phyloP scores from a whole-genome alignment of 1,140 invertebrate genomes.

The Pogonomyrmex californicus region DNA sequence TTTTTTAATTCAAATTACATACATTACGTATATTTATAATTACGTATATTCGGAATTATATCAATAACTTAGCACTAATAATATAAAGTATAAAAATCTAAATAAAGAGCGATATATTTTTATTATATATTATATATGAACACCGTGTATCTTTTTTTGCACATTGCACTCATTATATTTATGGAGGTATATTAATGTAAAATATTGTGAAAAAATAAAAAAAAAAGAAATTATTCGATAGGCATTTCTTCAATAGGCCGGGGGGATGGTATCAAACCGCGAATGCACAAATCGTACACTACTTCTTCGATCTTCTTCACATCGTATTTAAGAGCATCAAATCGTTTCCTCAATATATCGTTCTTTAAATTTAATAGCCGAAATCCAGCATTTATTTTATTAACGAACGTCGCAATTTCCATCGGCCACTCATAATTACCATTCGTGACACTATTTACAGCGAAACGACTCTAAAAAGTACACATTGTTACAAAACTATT shows the following conservation, averaged over 20 bases:
- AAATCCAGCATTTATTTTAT: conserved; percentile 95
- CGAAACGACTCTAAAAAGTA: conserved; percentile 89
- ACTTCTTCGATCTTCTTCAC: conserved; percentile 98
- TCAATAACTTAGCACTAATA: neutral
- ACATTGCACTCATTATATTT: neutral
- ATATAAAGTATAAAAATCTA: conserved; percentile 29
- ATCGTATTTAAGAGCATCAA: conserved; percentile 97
- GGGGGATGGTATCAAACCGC: conserved; percentile 89
- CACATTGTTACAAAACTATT: neutral
- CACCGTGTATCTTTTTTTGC: neutral
- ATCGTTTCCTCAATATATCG: conserved; percentile 94
- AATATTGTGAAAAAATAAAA: conserved; percentile 33
- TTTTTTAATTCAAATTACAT: neutral
- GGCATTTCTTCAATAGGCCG: conserved; percentile 37
- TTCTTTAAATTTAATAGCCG: conserved; percentile 96
- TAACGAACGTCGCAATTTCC: conserved; percentile 94
- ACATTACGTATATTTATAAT: no score
- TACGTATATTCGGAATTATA: neutral
- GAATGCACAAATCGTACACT: conserved; percentile 96
- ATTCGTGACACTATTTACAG: conserved; percentile 95
- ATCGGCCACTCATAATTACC: conserved; percentile 94
- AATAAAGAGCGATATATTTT: conserved; percentile 1
- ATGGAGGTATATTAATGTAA: conserved; percentile 22
- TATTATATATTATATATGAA: conserved; percentile 20
- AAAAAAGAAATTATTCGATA: conserved; percentile 51